These are phyloP conservation scores for Pseudachorutes palmiensis DNA, from an alignment of 1,140 invertebrate genomes.

Conservation along the genomic window DNA sequence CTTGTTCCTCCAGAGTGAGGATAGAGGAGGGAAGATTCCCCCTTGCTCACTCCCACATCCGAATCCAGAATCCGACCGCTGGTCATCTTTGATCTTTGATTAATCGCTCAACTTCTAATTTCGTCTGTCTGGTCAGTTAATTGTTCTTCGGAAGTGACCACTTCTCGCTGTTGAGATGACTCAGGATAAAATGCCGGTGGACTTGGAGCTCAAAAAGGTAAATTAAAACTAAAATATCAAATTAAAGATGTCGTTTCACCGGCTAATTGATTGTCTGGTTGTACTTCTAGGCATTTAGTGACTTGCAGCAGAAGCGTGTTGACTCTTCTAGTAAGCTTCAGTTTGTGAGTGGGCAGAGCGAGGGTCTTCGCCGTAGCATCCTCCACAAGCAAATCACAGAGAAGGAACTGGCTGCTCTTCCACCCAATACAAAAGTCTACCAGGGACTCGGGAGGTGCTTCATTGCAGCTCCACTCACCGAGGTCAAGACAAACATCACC, in stretches of 20 bases:
- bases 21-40: too few relatives aligned
- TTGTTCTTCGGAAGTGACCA: neutral
- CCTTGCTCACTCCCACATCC: too few relatives aligned
- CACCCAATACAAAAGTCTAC: slow-evolving; percentile 58
- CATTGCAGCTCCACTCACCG: slow-evolving; percentile 57
- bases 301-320: slow-evolving; percentile 73
- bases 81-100: too few relatives aligned
- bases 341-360: slow-evolving; percentile 69
- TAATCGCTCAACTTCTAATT: too few relatives aligned
- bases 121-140: too few relatives aligned
- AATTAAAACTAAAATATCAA: neutral
- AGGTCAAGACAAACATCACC: slow-evolving; percentile 56
- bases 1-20: too few relatives aligned
- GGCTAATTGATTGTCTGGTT: neutral
- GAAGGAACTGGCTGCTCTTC: slow-evolving; percentile 51
- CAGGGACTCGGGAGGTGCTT: slow-evolving; percentile 78
- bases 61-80: too few relatives aligned
- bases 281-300: slow-evolving; percentile 60
- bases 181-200: slow-evolving; percentile 25
- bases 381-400: slow-evolving; percentile 64
- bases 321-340: slow-evolving; percentile 70
- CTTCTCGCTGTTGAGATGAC: neutral
- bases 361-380: slow-evolving; percentile 57
- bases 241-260: neutral
- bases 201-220: slow-evolving; percentile 34